Evolutionary conservation across 2,113 vertebrate species (phyloP).

Genomic region (Scartelaos histophorus): DNA sequence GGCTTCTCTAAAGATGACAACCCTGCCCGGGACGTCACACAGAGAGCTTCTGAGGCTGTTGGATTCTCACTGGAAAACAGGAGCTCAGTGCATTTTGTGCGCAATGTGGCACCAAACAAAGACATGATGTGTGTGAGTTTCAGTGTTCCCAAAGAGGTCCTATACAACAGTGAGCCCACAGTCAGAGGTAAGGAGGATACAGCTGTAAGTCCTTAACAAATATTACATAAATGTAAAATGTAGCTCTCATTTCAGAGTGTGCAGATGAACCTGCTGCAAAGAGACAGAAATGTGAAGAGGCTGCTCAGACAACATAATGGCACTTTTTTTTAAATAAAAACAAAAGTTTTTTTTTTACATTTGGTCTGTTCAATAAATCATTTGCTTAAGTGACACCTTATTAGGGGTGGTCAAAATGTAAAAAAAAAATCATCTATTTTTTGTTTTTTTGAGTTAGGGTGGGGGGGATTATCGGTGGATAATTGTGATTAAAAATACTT

Average conservation of each 20-base stretch:
- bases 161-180: conserved; percentile 73
- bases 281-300: conserved; percentile 76
- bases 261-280: conserved; percentile 82
- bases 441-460: too few species aligned
- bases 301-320: conserved; percentile 21
- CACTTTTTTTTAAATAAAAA: conserved; percentile 5
- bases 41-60: conserved; percentile 76
- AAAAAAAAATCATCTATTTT: not conserved
- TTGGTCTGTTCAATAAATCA: not conserved
- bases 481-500: too few species aligned
- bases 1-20: conserved; percentile 88
- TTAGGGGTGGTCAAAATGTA: not conserved
- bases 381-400: not conserved
- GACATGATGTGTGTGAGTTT: conserved; percentile 96
- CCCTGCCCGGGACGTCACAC: conserved; percentile 80
- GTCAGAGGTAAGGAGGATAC: conserved; percentile 73
- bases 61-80: conserved; percentile 75
- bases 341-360: not conserved
- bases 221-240: not conserved
- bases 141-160: conserved; percentile 79
- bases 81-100: conserved; percentile 85
- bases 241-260: conserved; percentile 59
- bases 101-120: conserved; percentile 95
- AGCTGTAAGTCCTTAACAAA: not conserved
- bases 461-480: too few species aligned